Percentiles rank a stretch among this genome's conserved stretches.
Conservation (phyloP, 2,888 invertebrate species). For the Cephus runcator region DNA sequence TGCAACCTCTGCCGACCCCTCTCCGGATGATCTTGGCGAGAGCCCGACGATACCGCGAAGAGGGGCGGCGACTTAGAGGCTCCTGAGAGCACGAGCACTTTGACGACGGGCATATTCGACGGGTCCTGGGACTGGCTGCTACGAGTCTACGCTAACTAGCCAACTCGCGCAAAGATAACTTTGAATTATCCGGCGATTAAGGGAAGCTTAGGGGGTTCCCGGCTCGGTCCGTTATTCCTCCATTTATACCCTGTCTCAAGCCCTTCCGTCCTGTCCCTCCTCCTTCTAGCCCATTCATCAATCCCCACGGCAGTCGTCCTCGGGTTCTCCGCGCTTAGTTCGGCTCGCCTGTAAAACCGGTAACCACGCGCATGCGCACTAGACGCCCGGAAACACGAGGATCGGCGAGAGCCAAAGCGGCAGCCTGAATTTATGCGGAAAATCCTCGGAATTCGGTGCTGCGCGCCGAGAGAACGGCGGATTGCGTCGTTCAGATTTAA, state of each 20-base stretch:
- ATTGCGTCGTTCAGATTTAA: constrained; percentile 24
- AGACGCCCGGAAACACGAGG: too few relatives aligned
- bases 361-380: too few relatives aligned
- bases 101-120: constrained; percentile 25
- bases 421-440: constrained; percentile 38
- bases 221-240: neutral
- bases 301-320: neutral
- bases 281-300: neutral
- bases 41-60: too few relatives aligned
- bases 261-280: neutral
- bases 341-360: neutral
- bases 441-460: constrained; percentile 39
- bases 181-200: constrained; percentile 16
- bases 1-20: too few relatives aligned
- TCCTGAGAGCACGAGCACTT: constrained; percentile 17
- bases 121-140: constrained; percentile 10
- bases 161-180: constrained; percentile 32
- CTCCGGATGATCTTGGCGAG: too few relatives aligned
- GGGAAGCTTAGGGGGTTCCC: constrained; percentile 2
- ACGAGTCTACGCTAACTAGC: constrained; percentile 30
- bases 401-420: neutral
- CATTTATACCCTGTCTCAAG: neutral
- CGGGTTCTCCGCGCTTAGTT: neutral
- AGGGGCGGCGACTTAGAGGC: too few relatives aligned
- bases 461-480: constrained; percentile 20